phyloP scores from a whole-genome alignment of 2,797 vertebrate species.

The Liasis olivaceus region DNA sequence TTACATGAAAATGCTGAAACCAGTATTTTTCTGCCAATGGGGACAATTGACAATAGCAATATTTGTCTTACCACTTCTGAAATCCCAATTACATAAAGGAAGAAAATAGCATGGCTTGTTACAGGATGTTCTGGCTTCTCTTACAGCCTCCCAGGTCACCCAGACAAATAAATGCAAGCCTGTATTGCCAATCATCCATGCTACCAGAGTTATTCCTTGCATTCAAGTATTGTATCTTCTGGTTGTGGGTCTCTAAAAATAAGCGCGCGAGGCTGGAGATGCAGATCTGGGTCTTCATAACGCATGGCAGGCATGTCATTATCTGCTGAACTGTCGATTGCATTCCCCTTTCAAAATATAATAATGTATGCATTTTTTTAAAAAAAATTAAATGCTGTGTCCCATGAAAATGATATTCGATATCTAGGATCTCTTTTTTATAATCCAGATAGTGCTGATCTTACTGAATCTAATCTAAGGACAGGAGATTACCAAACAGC shows the following conservation, averaged over 20 bases:
- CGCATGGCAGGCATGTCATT: not conserved
- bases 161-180: not conserved
- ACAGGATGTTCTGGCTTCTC: not conserved
- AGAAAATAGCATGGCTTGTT: slow-evolving; percentile 6
- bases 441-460: not conserved
- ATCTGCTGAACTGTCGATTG: not conserved
- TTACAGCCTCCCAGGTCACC: not conserved
- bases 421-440: not conserved
- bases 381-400: not conserved
- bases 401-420: not conserved
- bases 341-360: not conserved
- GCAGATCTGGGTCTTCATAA: not conserved
- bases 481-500: not conserved
- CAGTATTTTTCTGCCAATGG: slow-evolving; percentile 25
- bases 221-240: too few species aligned
- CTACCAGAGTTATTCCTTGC: not conserved
- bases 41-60: slow-evolving; percentile 32
- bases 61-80: slow-evolving; percentile 6
- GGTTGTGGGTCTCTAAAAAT: not conserved
- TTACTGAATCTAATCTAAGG: not conserved
- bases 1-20: not conserved
- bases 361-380: not conserved
- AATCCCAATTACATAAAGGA: slow-evolving; percentile 12
- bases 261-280: not conserved
- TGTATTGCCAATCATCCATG: not conserved